Base-by-base conservation (phyloP, 2,888 invertebrate species). In the Emmelina monodactyla region DNA sequence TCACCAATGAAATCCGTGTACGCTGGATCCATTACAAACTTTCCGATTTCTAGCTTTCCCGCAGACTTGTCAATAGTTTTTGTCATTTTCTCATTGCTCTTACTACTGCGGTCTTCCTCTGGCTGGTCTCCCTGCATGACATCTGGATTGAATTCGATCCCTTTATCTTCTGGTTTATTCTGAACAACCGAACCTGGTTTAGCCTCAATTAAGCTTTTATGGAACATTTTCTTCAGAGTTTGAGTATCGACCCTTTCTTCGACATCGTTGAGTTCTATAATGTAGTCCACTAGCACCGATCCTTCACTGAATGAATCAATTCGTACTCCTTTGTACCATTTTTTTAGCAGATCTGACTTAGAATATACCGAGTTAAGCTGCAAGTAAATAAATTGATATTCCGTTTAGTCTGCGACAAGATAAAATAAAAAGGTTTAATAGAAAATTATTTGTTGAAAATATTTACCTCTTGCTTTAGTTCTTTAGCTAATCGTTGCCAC, bases 291-390 rank as follows among this genome's bases (percentile, higher is more conserved):
- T 11, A 94, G 76, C 31, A 94, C 88, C 47, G 93, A 93, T 37
- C 94, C 94, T 59, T 89, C 84, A 56, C 89, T 93, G 62, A 94
- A 94, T 42, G 91, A 90, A 55, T 94, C 94, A 43, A 94, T 92
- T 45, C 90, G 85, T 40, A 94, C 87, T 50, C 88, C 89, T 54
- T 89, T 91, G 64, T 89, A 94, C 91, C 92, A 93, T 54, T 88
- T 88, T 39, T 82, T 88, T 7, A 94, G 71, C 37, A 85, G 71
- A 15, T 86, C 84, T 1, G 92, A 91, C 56, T 85, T 88, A 13
- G 86, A 85, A 58, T 91, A 94, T 11, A 92, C 88, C 36, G 88
- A 87, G 59, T 94, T 92, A 45, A 94, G 84, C 93, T 94, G 70
- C 32, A 83, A n/a, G n/a, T n/a, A 83, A 33, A 42, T 22, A 42